Conservation (phyloP, 2,113 vertebrate genomes). For the Gnathonemus echidnorhynchus region DNA sequence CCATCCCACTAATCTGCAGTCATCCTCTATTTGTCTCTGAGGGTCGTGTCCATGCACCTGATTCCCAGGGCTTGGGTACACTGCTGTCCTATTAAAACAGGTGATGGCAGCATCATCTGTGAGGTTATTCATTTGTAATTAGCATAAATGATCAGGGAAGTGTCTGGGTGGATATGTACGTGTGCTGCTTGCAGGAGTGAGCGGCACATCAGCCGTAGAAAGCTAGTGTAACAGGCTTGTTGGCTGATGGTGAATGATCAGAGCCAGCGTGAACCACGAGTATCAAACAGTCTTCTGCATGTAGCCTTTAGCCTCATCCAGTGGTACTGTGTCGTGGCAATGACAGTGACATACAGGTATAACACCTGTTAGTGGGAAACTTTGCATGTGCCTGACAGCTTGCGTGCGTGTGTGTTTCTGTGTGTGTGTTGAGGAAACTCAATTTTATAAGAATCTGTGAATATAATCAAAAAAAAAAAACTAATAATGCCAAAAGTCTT, state of each 20-base stretch:
- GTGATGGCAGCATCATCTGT: neutral
- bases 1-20: neutral
- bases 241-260: neutral
- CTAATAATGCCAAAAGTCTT: no score
- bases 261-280: conserved; percentile 9
- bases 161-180: neutral
- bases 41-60: neutral
- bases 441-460: no score
- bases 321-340: conserved; percentile 24
- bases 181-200: neutral
- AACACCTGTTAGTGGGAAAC: conserved; percentile 24
- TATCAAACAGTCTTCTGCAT: conserved; percentile 22
- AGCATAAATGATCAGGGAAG: neutral
- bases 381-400: neutral
- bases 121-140: neutral
- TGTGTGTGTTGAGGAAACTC: neutral
- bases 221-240: neutral
- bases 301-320: conserved; percentile 25
- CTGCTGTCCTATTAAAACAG: neutral
- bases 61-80: neutral
- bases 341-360: conserved; percentile 40
- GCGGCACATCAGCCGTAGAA: neutral
- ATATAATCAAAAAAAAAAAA: no score
- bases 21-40: neutral
- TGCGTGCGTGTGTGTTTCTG: neutral